These are phyloP conservation scores for Gibbula magus DNA, from an alignment of 2,888 invertebrate genomes.

Conservation along the genomic window DNA sequence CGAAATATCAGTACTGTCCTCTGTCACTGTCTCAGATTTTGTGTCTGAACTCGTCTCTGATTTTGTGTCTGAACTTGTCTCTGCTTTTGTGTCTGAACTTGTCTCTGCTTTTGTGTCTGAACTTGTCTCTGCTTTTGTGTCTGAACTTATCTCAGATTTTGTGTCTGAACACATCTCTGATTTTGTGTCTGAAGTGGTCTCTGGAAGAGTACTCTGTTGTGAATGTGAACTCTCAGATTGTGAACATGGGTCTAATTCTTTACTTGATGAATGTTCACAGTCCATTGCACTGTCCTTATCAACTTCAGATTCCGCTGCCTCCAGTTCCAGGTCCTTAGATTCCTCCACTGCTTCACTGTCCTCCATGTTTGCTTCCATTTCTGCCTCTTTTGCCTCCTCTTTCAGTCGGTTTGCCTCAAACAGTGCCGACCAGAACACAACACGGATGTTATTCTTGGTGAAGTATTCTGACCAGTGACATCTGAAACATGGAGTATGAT, in stretches of 20 bases:
- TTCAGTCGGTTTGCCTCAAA: conserved; percentile 66
- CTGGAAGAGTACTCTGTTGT: neutral
- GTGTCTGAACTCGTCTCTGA: neutral
- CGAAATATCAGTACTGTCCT: neutral
- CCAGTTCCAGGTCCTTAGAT: conserved; percentile 32
- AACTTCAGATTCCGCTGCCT: conserved; percentile 25
- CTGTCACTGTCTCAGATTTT: neutral
- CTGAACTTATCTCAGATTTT: neutral
- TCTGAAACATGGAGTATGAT: too few relatives aligned
- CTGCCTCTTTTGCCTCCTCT: conserved; percentile 25
- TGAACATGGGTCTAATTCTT: too few relatives aligned
- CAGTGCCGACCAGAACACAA: conserved; percentile 94
- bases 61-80: neutral
- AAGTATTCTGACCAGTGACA: conserved; percentile 91
- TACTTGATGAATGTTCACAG: neutral
- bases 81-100: neutral
- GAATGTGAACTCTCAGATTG: neutral
- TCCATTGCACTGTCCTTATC: conserved; percentile 25
- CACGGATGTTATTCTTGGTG: conserved; percentile 81
- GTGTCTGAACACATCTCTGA: neutral
- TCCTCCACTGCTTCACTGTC: conserved; percentile 37
- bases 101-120: neutral
- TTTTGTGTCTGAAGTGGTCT: neutral
- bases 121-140: neutral
- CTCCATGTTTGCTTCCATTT: conserved; percentile 28